Evolutionary conservation across 1,140 invertebrate species (phyloP), one percentile per base, ranked within the genome.

Genomic region (Probaryconus sp.): DNA sequence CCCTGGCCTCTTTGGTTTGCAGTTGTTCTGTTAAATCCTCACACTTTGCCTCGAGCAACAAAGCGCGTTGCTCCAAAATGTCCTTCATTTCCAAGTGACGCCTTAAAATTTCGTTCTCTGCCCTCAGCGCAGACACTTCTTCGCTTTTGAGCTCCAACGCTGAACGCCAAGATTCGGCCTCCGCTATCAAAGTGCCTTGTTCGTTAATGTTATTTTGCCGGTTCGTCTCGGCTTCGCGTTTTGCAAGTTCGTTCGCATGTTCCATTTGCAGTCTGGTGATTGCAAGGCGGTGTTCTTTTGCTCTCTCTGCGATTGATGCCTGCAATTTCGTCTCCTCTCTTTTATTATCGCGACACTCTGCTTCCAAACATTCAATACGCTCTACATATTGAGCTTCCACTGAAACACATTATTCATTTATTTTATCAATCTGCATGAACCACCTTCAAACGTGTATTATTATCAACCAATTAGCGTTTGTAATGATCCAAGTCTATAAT

Each of bases 71-170:
- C 76, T 92, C 91, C 0, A 91, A 81, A 18, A 89, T 81, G 28
- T 92, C 91, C 72, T 92, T 90, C 0, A 89, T 88, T 60, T 88
- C 89, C 69, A 89, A 85, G 11, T 91, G 89, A 0, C 90, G 89
- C 45, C 90, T 37, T 5, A 79, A 28, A 1, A 47, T 11, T 7
- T 91, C 90, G 30, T 92, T 90, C 13, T 91, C 89, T 55, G 92
- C 92, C 33, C 93, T 88, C 7, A 94, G 83, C 1, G 92, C 89
- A 0, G 91, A 90, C 68, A 94, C 89, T 84, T 95, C 94, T 0
- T 90, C 89, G 83, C 92, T 92, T 77, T 93, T 92, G 13, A 95
- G 79, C 43, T 95, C 94, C 3, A 95, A 87, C 0, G 95, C 94
- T 13, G 91, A 91, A 31, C 93, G 89, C 38, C 95, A 81, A 0